A percentile compares a stretch with the other conserved stretches of the same genome.
Conservation (phyloP, 2,113 vertebrate genomes). For the Ochotona princeps region DNA sequence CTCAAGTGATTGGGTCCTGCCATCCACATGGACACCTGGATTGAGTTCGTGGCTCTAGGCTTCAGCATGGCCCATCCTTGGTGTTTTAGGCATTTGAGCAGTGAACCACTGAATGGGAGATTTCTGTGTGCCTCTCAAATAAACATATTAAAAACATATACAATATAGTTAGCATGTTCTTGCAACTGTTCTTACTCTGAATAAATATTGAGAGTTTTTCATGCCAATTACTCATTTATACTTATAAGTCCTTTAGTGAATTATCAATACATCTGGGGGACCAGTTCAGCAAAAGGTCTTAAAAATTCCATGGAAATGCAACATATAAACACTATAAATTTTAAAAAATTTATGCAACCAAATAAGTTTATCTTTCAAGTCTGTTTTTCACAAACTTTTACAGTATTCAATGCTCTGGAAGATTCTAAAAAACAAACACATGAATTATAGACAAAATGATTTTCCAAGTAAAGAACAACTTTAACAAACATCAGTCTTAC, state of each 20-base stretch:
- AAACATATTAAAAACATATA: too few species aligned
- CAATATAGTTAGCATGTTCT: conserved; percentile 19
- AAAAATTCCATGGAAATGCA: not conserved
- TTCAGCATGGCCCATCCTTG: too few species aligned
- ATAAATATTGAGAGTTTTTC: not conserved
- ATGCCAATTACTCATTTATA: conserved; percentile 36
- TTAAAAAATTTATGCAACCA: too few species aligned
- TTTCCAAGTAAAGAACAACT: conserved; percentile 45
- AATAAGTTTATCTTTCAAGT: too few species aligned
- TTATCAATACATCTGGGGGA: conserved; percentile 14
- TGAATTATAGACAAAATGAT: conserved; percentile 25
- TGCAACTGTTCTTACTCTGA: conserved; percentile 27
- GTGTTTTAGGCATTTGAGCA: too few species aligned
- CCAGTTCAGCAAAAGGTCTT: not conserved
- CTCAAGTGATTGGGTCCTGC: too few species aligned
- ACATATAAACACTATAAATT: not conserved
- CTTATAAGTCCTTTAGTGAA: conserved; percentile 46
- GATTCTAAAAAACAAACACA: conserved; percentile 9
- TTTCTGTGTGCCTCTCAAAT: too few species aligned
- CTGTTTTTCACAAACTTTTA: too few species aligned
- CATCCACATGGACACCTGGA: too few species aligned
- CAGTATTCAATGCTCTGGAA: conserved; percentile 13
- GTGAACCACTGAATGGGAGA: too few species aligned
- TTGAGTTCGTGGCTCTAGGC: too few species aligned
- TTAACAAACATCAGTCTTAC: conserved; percentile 2